Evolutionary conservation across 2,797 vertebrate species (phyloP), one percentile per base, ranked within the genome.

Genomic region (Periparus ater): DNA sequence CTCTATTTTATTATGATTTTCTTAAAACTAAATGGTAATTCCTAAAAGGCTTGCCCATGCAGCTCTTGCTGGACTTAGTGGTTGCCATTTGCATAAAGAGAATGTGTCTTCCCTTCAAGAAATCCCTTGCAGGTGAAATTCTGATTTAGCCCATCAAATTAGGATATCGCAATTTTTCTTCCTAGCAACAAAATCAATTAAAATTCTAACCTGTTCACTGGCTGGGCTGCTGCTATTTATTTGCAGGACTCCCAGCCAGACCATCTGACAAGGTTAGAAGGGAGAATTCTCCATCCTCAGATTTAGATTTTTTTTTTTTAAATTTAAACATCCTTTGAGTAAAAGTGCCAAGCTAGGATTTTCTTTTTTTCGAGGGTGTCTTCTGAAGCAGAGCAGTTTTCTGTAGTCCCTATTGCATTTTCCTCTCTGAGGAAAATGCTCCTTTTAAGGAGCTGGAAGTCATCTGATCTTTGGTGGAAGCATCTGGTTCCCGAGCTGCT

Each of bases 81-180:
- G 8, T 55, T 85, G 62, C 20, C 21, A 6, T 29, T 55, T 70
- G 17, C 1, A 0, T 30, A 58, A 16, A 36, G 45, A 44, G 44
- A 78, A 62, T 0, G 0, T 0, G 1, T 38, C 47, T 86, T 78
- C 13, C 32, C 36, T 55, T 20, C 0, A 1, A 66, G 38, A 38
- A 68, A 58, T 51, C 34, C 14, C 27, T 60, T 67, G 23, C 70
- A 76, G 63, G 54, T 76, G 53, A 60, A 75, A 26, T 45, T 65
- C 36, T 25, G 8, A 16, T 73, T 68, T 88, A 89, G 30, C 27
- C 34, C 44, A 34, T 58, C 67, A 26, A 7, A 70, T 84, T 54
- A 74, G 32, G 57, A 79, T 30, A 67, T 47, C 0, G 0, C 17
- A 68, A 11, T 32, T 89, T 79, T 91, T 51, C 80, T 67, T 83